A percentile compares a stretch with the other conserved stretches of the same genome.
These are phyloP conservation scores for Hemithea aestivaria DNA, from an alignment of 2,888 invertebrate species.

Conservation along the genomic window DNA sequence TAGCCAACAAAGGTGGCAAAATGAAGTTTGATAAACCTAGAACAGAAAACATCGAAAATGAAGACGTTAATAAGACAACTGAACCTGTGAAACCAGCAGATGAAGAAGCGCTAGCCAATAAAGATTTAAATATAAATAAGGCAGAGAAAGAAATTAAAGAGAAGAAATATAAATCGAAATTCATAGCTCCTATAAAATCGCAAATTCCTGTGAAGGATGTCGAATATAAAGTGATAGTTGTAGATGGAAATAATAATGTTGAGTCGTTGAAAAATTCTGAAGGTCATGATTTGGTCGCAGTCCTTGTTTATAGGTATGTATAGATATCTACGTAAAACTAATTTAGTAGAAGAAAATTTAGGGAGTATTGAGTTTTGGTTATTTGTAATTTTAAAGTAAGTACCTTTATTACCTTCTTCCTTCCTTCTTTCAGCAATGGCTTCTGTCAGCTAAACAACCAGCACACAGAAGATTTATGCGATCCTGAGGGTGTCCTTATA, in stretches of 20 bases:
- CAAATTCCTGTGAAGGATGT: constrained; percentile 51
- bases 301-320: constrained; percentile 48
- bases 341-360: too few relatives aligned
- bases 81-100: constrained; percentile 5
- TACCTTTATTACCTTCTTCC: too few relatives aligned
- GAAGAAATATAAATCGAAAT: constrained; percentile 46
- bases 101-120: constrained; percentile 4
- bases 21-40: constrained; percentile 62
- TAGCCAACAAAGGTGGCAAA: constrained; percentile 58
- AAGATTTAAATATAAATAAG: constrained; percentile 3
- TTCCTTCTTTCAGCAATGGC: constrained; percentile 59
- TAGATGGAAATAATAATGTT: constrained; percentile 32
- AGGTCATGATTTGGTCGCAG: constrained; percentile 31
- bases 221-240: constrained; percentile 33
- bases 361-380: too few relatives aligned
- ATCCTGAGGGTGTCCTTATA: constrained; percentile 53
- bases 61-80: constrained; percentile 11
- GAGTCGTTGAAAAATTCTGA: background rate
- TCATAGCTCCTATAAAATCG: constrained; percentile 54
- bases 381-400: too few relatives aligned
- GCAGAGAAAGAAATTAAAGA: constrained; percentile 27
- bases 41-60: constrained; percentile 9
- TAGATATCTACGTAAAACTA: too few relatives aligned
- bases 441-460: constrained; percentile 58
- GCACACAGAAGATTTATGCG: constrained; percentile 45